phyloP scores from a whole-genome alignment of 1,140 invertebrate species.

The Wiebesia pumilae region DNA sequence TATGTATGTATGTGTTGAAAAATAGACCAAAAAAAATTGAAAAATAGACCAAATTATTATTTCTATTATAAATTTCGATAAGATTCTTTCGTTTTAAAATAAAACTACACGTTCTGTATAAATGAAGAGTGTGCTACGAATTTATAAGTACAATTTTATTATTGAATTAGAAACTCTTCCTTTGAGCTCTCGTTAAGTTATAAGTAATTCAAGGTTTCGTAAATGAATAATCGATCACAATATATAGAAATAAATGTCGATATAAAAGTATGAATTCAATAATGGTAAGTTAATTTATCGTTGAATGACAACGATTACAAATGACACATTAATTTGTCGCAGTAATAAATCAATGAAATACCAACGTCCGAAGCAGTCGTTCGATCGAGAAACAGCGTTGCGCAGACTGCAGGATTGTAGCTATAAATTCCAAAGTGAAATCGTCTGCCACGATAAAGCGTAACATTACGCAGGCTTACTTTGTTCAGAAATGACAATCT shows the following conservation, averaged over 20 bases:
- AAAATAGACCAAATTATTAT: too few species aligned
- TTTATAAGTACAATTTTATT: background rate
- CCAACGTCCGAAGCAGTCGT: background rate
- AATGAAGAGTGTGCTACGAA: too few species aligned
- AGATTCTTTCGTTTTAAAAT: too few species aligned
- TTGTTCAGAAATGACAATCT: background rate
- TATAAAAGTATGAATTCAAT: background rate
- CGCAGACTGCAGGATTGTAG: background rate
- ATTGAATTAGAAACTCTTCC: too few species aligned
- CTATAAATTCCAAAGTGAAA: slow-evolving; percentile 2
- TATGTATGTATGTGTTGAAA: too few species aligned
- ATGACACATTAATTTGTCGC: background rate
- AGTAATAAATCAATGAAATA: background rate
- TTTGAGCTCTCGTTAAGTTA: too few species aligned
- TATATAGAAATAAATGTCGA: background rate
- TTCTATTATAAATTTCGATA: too few species aligned
- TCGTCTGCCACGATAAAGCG: background rate
- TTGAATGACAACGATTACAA: background rate
- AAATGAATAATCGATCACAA: too few species aligned
- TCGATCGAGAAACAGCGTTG: slow-evolving; percentile 3
- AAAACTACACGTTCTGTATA: too few species aligned
- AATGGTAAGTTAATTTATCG: background rate
- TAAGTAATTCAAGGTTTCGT: too few species aligned
- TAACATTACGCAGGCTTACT: slow-evolving; percentile 16
- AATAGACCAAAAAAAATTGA: too few species aligned